These are phyloP conservation scores for Colaptes auratus DNA, from an alignment of 2,113 vertebrate genomes.

Conservation along the genomic window DNA sequence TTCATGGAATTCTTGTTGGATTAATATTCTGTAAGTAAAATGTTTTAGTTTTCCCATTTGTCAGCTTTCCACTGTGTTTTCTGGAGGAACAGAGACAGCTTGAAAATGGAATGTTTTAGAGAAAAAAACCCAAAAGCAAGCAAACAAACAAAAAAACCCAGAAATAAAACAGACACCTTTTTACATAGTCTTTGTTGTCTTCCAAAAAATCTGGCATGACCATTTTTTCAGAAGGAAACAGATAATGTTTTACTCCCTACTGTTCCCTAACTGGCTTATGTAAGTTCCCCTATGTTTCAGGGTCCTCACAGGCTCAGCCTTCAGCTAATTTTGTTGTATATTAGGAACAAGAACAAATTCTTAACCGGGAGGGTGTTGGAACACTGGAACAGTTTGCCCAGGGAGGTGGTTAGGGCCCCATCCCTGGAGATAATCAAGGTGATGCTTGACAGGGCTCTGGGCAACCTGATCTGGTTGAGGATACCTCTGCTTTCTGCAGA, in stretches of 20 bases:
- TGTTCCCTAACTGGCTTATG: neutral
- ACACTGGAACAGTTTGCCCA: too few species aligned
- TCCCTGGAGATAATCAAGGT: too few species aligned
- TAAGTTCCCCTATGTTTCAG: neutral
- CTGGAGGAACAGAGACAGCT: neutral
- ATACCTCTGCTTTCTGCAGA: too few species aligned
- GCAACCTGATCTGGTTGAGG: too few species aligned
- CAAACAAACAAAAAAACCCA: neutral
- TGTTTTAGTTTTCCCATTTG: neutral
- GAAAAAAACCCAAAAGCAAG: neutral
- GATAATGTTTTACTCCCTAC: neutral
- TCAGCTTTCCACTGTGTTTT: neutral
- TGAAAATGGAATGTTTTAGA: neutral
- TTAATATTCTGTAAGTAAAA: constrained; percentile 17
- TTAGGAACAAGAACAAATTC: too few species aligned
- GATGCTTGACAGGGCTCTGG: too few species aligned
- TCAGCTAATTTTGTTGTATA: neutral
- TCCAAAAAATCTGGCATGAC: neutral
- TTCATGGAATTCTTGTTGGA: constrained; percentile 16
- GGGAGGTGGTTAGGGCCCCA: too few species aligned
- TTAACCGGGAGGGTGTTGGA: too few species aligned
- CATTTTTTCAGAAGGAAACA: neutral
- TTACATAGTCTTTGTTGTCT: neutral
- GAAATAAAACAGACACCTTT: too few species aligned
- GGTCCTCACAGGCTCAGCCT: neutral